These are phyloP conservation scores for Apamea sordens DNA, from an alignment of 2,888 invertebrate species.

Conservation along the genomic window DNA sequence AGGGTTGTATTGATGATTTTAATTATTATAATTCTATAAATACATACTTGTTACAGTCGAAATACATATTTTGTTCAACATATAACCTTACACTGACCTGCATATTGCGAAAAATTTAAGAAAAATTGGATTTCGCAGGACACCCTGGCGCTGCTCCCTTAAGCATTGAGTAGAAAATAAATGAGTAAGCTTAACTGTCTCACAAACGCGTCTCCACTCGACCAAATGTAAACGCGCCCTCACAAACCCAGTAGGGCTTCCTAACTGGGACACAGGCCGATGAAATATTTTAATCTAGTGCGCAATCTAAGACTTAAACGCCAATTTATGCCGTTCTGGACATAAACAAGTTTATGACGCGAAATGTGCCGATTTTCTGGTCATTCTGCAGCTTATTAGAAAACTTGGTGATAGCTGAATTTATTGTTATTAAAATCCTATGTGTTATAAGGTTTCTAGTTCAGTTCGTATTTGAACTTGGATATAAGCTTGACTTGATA, in stretches of 20 bases:
- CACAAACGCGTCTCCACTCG: conserved; percentile 12
- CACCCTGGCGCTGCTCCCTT: too few species aligned
- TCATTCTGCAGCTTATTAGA: conserved; percentile 20
- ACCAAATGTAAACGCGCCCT: conserved; percentile 38
- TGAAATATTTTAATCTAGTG: conserved; percentile 65
- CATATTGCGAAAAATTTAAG: too few species aligned
- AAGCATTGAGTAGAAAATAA: background rate
- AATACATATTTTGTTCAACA: too few species aligned
- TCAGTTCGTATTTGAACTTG: conserved; percentile 12
- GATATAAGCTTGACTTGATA: background rate
- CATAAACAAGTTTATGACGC: conserved; percentile 60
- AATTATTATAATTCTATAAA: too few species aligned
- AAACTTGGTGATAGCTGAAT: conserved; percentile 15
- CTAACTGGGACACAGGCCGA: conserved; percentile 57
- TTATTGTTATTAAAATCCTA: conserved; percentile 28
- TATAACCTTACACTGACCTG: too few species aligned
- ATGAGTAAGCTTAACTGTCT: background rate
- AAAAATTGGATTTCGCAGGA: too few species aligned
- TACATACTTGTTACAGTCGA: too few species aligned
- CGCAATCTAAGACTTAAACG: conserved; percentile 61
- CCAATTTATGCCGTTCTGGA: conserved; percentile 63
- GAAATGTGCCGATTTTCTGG: conserved; percentile 51
- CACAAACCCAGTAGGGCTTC: conserved; percentile 46
- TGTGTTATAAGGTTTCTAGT: conserved; percentile 6
- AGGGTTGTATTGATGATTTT: too few species aligned